Evolutionary conservation across 2,797 vertebrate species (phyloP).

Genomic region (Myiothlypis coronata): DNA sequence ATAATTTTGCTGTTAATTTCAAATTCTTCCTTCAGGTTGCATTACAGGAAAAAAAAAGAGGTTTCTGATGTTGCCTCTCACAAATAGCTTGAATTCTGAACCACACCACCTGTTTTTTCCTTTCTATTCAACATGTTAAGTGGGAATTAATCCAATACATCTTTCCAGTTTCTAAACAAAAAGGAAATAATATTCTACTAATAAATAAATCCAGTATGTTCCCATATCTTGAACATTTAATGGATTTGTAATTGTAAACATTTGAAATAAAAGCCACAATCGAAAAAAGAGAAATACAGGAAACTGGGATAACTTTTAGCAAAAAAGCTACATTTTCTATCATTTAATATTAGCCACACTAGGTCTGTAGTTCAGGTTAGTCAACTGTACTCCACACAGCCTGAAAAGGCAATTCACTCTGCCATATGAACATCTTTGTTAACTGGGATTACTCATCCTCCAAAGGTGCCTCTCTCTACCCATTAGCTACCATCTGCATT

Average conservation of each 20-base stretch:
- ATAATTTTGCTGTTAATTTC: background rate
- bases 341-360: background rate
- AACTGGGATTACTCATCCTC: background rate
- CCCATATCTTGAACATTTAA: background rate
- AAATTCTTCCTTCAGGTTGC: background rate
- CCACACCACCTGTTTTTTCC: background rate
- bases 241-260: background rate
- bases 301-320: background rate
- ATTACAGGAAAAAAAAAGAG: background rate
- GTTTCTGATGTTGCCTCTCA: background rate
- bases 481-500: background rate
- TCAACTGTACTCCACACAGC: background rate
- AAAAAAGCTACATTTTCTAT: background rate
- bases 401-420: background rate
- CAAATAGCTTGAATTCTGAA: background rate
- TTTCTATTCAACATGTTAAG: background rate
- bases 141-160: background rate
- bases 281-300: background rate
- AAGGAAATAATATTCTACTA: background rate
- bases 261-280: background rate
- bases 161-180: background rate
- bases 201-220: background rate
- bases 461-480: background rate
- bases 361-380: background rate
- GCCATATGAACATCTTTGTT: background rate